A percentile compares a stretch with the other conserved stretches of the same genome.
These are phyloP conservation scores for Parauchenoglanis punctatus DNA, from an alignment of 2,797 vertebrate species.

Conservation along the genomic window DNA sequence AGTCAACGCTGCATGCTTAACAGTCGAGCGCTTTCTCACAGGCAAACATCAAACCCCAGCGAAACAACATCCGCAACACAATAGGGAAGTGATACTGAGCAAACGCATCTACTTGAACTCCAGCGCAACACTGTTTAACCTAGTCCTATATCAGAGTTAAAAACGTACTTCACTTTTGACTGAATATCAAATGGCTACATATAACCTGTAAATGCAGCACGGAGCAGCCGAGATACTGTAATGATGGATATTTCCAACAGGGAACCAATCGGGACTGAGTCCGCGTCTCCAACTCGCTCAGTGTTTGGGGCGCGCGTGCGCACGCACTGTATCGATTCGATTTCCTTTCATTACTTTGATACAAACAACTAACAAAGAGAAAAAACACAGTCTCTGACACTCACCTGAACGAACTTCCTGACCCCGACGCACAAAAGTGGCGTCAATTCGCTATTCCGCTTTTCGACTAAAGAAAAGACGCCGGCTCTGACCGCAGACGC, in stretches of 20 bases:
- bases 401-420: constrained; percentile 25
- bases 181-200: neutral
- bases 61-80: neutral
- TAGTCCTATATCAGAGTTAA: neutral
- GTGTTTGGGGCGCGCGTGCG: neutral
- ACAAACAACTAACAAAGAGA: neutral
- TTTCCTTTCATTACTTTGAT: neutral
- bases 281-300: neutral
- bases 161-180: neutral
- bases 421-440: neutral
- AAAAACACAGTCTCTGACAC: neutral
- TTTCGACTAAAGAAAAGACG: neutral
- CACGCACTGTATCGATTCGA: neutral
- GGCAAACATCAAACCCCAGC: neutral
- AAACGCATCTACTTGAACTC: neutral
- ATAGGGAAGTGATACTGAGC: constrained; percentile 13
- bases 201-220: fast-evolving
- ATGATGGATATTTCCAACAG: neutral
- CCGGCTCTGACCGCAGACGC: constrained; percentile 36
- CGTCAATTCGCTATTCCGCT: constrained; percentile 1
- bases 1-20: neutral
- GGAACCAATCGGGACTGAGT: neutral
- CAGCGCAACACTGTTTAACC: neutral
- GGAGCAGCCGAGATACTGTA: too few relatives aligned
- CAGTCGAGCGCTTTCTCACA: neutral